Percentiles rank a stretch among this genome's conserved stretches.
Evolutionary conservation across 2,113 vertebrate genomes (phyloP).

Genomic region (Mirounga angustirostris): DNA sequence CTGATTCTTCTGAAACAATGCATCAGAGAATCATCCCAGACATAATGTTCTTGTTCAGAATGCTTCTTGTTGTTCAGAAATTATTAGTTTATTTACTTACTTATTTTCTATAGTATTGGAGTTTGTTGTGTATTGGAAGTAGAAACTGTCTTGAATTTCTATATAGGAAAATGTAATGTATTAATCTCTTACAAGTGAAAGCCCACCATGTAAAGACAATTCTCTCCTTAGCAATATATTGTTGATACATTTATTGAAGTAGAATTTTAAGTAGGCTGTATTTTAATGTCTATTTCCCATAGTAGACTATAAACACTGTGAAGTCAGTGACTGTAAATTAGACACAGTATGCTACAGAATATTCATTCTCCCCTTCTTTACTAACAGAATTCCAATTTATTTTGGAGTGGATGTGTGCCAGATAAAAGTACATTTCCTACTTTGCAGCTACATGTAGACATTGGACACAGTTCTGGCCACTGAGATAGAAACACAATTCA

Average conservation of each 20-base stretch:
- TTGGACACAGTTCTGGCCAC: not conserved
- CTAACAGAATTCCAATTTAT: not conserved
- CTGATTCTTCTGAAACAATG: not conserved
- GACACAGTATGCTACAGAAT: not conserved
- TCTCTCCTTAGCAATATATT: not conserved
- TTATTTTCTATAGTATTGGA: not conserved
- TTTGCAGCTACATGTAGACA: not conserved
- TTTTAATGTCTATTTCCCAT: not conserved
- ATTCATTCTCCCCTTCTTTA: not conserved
- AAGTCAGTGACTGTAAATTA: not conserved
- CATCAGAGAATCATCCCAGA: not conserved
- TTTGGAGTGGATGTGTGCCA: not conserved
- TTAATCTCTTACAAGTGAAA: not conserved
- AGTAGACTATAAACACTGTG: not conserved
- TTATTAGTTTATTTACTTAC: not conserved
- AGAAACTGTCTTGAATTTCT: not conserved
- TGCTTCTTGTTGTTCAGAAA: not conserved
- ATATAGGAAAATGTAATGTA: not conserved
- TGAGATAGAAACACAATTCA: not conserved
- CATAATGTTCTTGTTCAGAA: not conserved
- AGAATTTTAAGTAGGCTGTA: slow-evolving; percentile 27
- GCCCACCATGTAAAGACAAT: not conserved
- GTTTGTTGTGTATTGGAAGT: not conserved
- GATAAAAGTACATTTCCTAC: not conserved
- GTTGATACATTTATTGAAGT: not conserved